Conservation (phyloP, 2,888 invertebrate genomes). For the Polyommatus iphigenia region DNA sequence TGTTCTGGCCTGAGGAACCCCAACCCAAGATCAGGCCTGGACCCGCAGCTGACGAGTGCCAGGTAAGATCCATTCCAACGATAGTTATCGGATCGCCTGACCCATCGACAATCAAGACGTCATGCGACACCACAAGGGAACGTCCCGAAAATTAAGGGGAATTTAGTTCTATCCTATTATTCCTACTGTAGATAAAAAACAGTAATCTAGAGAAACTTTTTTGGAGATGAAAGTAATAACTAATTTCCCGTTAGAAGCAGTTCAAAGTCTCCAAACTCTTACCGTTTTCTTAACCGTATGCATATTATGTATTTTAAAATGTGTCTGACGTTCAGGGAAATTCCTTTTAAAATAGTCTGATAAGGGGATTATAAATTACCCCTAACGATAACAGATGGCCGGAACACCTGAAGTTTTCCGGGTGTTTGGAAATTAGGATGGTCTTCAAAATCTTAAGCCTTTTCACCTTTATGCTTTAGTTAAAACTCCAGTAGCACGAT, state of each 20-base stretch:
- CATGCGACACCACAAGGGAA: too few relatives aligned
- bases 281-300: background rate
- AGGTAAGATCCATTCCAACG: slow-evolving; percentile 48
- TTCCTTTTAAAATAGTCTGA: background rate
- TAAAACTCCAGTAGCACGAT: background rate
- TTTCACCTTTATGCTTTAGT: background rate
- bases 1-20: slow-evolving; percentile 64
- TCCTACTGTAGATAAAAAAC: too few relatives aligned
- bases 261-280: background rate
- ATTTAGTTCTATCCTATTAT: too few relatives aligned
- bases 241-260: background rate
- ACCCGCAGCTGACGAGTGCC: slow-evolving; percentile 64
- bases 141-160: too few relatives aligned
- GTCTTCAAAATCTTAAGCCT: background rate
- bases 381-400: background rate
- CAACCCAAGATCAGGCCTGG: slow-evolving; percentile 56
- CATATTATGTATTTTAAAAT: background rate
- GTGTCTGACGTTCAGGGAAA: background rate
- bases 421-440: background rate
- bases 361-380: background rate
- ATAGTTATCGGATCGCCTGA: background rate
- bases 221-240: background rate
- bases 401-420: background rate
- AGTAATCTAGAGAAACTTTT: background rate
- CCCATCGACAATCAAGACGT: background rate